A percentile compares a stretch with the other conserved stretches of the same genome.
Conservation (phyloP, 2,113 vertebrate genomes). For the Channa argus region DNA sequence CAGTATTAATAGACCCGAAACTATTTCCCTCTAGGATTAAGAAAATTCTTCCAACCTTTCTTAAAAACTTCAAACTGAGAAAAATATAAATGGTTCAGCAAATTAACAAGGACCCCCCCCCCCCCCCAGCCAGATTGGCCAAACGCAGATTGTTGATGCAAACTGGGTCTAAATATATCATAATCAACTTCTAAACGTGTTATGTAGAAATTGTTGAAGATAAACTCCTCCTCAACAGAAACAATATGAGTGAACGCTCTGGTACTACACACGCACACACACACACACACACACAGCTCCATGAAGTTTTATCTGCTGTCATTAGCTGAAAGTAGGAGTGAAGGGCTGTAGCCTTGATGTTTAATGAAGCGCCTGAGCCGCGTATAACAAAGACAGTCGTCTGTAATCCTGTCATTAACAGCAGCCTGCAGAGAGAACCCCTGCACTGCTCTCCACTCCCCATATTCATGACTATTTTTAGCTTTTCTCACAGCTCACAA, state of each 20-base stretch:
- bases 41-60: no score
- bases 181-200: not conserved
- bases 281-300: not conserved
- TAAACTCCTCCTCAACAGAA: not conserved
- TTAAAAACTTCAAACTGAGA: no score
- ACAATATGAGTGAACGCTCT: not conserved
- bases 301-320: conserved; percentile 5
- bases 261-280: not conserved
- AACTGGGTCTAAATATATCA: not conserved
- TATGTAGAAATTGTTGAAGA: not conserved
- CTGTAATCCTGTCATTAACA: conserved; percentile 43
- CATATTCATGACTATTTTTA: not conserved
- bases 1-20: no score
- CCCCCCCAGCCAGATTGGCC: no score
- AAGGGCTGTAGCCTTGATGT: conserved; percentile 26
- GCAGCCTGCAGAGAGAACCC: not conserved
- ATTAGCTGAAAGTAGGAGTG: conserved; percentile 5
- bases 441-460: not conserved
- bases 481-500: not conserved
- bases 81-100: no score
- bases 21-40: no score
- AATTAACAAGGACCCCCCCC: no score
- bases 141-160: not conserved
- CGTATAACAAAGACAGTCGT: conserved; percentile 15
- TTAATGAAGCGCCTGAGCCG: conserved; percentile 32